Conservation (phyloP, 2,888 invertebrate genomes). For the Amblyteles armatorius region DNA sequence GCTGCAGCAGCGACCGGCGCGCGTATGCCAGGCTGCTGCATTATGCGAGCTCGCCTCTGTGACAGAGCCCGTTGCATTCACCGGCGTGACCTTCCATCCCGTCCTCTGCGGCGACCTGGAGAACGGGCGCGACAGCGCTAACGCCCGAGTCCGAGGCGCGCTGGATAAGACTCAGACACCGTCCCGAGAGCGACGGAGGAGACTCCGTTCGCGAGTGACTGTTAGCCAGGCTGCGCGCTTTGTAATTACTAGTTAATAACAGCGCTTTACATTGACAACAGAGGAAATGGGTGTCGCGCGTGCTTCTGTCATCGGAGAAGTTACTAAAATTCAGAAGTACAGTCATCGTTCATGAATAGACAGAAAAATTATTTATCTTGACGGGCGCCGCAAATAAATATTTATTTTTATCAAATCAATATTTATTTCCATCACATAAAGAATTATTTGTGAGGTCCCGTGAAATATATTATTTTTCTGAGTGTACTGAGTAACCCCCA, state of each 20-base stretch:
- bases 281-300: constrained; percentile 51
- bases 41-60: constrained; percentile 45
- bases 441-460: too few relatives aligned
- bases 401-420: too few relatives aligned
- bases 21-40: background rate
- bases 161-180: background rate
- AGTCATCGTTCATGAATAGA: too few relatives aligned
- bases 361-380: too few relatives aligned
- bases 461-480: too few relatives aligned
- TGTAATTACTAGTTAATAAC: constrained; percentile 46
- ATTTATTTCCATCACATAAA: too few relatives aligned
- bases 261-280: constrained; percentile 41
- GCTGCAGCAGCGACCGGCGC: constrained; percentile 59
- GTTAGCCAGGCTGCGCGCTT: constrained; percentile 7
- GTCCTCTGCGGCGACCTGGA: constrained; percentile 2
- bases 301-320: constrained; percentile 23
- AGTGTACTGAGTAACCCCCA: background rate
- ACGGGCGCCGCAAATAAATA: too few relatives aligned
- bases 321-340: too few relatives aligned
- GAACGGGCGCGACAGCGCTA: constrained; percentile 44
- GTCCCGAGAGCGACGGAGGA: background rate
- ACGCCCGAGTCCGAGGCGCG: constrained; percentile 12
- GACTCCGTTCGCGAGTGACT: background rate
- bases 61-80: constrained; percentile 48
- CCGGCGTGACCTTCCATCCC: constrained; percentile 60